A percentile compares a stretch with the other conserved stretches of the same genome.
Evolutionary conservation across 2,888 invertebrate genomes (phyloP).

Genomic region (Pandemis cinnamomeana): DNA sequence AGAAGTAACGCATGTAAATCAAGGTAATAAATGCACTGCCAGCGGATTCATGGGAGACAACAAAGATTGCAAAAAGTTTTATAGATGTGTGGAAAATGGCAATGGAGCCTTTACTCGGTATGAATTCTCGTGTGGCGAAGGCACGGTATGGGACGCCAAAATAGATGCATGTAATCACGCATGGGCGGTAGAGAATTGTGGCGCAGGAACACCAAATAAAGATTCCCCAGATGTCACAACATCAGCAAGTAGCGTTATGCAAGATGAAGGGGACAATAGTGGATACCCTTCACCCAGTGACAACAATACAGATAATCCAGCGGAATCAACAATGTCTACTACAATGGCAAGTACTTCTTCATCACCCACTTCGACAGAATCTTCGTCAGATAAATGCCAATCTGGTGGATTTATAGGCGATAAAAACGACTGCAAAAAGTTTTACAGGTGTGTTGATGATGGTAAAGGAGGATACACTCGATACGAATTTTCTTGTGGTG

Average conservation of each 20-base stretch:
- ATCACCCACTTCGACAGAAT: slow-evolving; percentile 40
- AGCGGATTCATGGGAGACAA: slow-evolving; percentile 89
- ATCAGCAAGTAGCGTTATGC: slow-evolving; percentile 12
- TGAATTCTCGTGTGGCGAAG: slow-evolving; percentile 89
- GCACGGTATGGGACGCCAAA: slow-evolving; percentile 90
- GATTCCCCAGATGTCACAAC: slow-evolving; percentile 26
- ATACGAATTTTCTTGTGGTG: slow-evolving; percentile 88
- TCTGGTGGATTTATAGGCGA: slow-evolving; percentile 88
- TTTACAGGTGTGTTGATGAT: slow-evolving; percentile 88
- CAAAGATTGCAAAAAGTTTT: slow-evolving; percentile 89
- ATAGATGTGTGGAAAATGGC: slow-evolving; percentile 88
- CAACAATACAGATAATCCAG: slow-evolving; percentile 41
- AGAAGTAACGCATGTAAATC: slow-evolving; percentile 39
- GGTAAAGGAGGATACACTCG: slow-evolving; percentile 84
- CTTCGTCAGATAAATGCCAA: slow-evolving; percentile 64
- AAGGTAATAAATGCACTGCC: slow-evolving; percentile 66
- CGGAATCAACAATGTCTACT: slow-evolving; percentile 44
- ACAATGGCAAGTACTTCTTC: slow-evolving; percentile 39
- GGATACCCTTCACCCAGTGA: slow-evolving; percentile 43
- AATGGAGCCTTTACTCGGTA: slow-evolving; percentile 86
- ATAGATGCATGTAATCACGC: slow-evolving; percentile 88
- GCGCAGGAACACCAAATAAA: slow-evolving; percentile 32
- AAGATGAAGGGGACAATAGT: slow-evolving; percentile 28
- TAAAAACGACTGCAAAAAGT: slow-evolving; percentile 87
- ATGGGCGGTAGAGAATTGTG: slow-evolving; percentile 78